Conservation (phyloP, 1,140 invertebrate species). For the Eriocheir sinensis region DNA sequence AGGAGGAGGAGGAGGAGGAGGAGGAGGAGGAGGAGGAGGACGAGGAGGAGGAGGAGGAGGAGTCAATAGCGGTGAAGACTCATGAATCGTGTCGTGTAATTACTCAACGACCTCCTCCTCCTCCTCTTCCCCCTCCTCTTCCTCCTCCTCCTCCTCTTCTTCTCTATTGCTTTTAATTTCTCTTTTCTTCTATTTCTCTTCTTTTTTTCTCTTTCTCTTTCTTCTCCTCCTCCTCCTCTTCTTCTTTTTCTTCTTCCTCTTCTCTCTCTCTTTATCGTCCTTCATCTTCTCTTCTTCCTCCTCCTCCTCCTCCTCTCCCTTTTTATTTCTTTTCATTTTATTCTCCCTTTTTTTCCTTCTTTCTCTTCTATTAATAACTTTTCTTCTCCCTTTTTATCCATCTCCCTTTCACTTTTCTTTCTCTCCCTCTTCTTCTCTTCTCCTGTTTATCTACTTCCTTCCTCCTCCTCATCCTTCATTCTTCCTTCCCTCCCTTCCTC, state of each 20-base stretch:
- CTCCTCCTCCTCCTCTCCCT: not conserved
- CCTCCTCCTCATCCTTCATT: not conserved
- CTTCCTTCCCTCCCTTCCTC: not conserved
- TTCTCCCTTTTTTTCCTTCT: too few relatives aligned
- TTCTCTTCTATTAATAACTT: too few relatives aligned
- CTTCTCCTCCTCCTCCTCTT: too few relatives aligned
- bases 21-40: constrained; percentile 7
- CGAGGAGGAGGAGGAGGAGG: constrained; percentile 42
- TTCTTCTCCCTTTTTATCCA: too few relatives aligned
- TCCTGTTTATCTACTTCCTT: not conserved
- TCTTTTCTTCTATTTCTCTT: too few relatives aligned
- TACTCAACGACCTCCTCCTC: not conserved
- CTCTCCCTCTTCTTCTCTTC: too few relatives aligned
- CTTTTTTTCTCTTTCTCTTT: not conserved
- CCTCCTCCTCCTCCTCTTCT: not conserved
- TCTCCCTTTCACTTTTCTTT: not conserved
- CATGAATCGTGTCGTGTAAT: not conserved
- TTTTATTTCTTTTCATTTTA: too few relatives aligned
- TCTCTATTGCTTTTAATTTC: too few relatives aligned
- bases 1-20: constrained; percentile 30
- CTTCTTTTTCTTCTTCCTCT: too few relatives aligned
- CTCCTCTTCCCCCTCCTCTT: constrained; percentile 1
- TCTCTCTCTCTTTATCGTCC: not conserved
- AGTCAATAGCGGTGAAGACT: not conserved
- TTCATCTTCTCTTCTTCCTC: not conserved